Evolutionary conservation across 2,113 vertebrate genomes (phyloP).

Genomic region (Cynopterus brachyotis): DNA sequence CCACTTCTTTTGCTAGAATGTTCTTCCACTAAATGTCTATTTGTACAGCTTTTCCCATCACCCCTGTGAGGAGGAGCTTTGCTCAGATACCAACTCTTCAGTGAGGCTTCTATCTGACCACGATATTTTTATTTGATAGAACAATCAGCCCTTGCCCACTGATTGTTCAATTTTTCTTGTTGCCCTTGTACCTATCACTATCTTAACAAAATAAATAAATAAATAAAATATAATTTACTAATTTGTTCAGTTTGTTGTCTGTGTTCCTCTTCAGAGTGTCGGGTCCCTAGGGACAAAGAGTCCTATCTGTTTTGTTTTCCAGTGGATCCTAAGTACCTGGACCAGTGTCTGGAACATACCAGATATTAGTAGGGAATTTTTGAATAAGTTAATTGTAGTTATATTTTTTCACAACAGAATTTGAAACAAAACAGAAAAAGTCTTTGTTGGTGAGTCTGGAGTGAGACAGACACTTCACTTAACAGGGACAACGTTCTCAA

Average conservation of each 20-base stretch:
- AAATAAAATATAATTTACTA: background rate
- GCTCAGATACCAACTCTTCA: background rate
- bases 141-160: accelerated
- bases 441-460: background rate
- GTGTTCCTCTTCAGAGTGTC: background rate
- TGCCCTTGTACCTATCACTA: too few species aligned
- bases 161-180: background rate
- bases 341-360: background rate
- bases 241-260: background rate
- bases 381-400: background rate
- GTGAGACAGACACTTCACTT: background rate
- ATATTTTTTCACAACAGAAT: background rate
- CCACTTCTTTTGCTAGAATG: background rate
- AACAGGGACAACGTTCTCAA: background rate
- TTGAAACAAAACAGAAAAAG: background rate
- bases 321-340: background rate
- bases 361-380: background rate
- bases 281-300: background rate
- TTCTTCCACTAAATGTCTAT: background rate
- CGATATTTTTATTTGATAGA: accelerated
- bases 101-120: background rate
- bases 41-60: too few species aligned
- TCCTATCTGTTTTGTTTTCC: background rate
- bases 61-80: background rate
- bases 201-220: background rate